Evolutionary conservation across 2,113 vertebrate genomes (phyloP), one percentile per base, ranked within the genome.

Genomic region (Ahaetulla prasina): DNA sequence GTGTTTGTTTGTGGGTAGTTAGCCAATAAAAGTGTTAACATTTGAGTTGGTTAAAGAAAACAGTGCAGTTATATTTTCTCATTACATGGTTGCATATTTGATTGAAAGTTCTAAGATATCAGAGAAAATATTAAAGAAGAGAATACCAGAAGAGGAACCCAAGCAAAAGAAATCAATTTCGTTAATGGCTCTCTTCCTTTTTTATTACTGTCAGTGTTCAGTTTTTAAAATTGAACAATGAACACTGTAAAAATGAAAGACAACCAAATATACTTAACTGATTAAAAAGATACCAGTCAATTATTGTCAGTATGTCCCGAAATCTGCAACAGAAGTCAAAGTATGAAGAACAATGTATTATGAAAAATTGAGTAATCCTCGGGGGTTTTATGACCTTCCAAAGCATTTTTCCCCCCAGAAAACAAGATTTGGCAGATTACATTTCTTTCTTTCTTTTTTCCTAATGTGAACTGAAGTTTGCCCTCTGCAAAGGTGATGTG

Each of bases 231-330:
- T 50, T 60, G 47, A 90, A 86, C 74, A 86, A 63, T 92, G 92
- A 90, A 92, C 20, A 54, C 80, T 85, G 4, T 90, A 89, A 92
- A 92, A 92, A 90, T 92, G 80, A 92, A 92, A 92, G 74, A 63
- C 74, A 92, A 86, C 85, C 54, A 87, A 35, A 80, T 94, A 45
- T 86, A 92, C 87, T 92, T 92, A 90, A 50, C 18, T 85, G 89
- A 94, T 92, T 92, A 92, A 18, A 80, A 85, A 87, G 80, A 43
- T 91, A 60, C 88, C 3, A 16, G 55, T 20, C 57, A 74, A 87
- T 80, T 30, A 85, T 91, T 63, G 54, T 90, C 88, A 85, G 22
- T 89, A 63, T 89, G 55, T 91, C 45, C 60, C 55, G 53, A 60
- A 86, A 35, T 85, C 80, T 91, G 49, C 68, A 53, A 80, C 74